phyloP scores from a whole-genome alignment of 2,888 invertebrate species.

The Nymphalis urticae region DNA sequence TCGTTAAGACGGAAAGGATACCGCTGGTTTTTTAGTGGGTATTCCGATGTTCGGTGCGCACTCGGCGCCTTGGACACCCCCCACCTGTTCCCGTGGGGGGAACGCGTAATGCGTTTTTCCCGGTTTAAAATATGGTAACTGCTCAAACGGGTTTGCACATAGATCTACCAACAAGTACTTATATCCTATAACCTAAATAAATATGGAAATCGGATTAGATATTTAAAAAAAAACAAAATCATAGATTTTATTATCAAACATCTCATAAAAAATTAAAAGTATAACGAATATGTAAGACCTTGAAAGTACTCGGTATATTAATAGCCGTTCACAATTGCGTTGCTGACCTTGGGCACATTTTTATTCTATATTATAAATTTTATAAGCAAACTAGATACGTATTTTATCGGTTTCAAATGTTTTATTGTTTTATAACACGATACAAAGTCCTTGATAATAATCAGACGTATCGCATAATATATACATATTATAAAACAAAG shows the following conservation, averaged over 20 bases:
- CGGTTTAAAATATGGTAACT: too few species aligned
- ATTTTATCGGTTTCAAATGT: constrained; percentile 14
- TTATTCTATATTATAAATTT: constrained; percentile 29
- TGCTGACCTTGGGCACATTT: constrained; percentile 33
- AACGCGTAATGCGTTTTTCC: too few species aligned
- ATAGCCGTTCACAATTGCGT: constrained; percentile 36
- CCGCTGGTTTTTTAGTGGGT: too few species aligned
- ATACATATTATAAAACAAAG: too few species aligned
- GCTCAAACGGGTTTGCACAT: too few species aligned
- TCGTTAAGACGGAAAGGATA: too few species aligned
- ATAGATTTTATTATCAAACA: constrained; percentile 18
- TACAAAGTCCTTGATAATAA: too few species aligned
- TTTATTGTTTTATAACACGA: not conserved
- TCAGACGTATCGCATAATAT: too few species aligned
- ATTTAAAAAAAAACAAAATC: not conserved
- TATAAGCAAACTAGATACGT: constrained; percentile 28
- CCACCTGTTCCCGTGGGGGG: too few species aligned
- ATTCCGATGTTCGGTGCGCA: too few species aligned
- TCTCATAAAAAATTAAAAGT: constrained; percentile 33
- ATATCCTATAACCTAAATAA: not conserved
- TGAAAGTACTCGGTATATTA: constrained; percentile 35
- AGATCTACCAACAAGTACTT: too few species aligned
- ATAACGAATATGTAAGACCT: constrained; percentile 33
- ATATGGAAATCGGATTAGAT: not conserved
- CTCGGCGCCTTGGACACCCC: too few species aligned